Evolutionary conservation across 1,140 invertebrate species (phyloP), one percentile per base, ranked within the genome.

Genomic region (Brachystomella parvula): DNA sequence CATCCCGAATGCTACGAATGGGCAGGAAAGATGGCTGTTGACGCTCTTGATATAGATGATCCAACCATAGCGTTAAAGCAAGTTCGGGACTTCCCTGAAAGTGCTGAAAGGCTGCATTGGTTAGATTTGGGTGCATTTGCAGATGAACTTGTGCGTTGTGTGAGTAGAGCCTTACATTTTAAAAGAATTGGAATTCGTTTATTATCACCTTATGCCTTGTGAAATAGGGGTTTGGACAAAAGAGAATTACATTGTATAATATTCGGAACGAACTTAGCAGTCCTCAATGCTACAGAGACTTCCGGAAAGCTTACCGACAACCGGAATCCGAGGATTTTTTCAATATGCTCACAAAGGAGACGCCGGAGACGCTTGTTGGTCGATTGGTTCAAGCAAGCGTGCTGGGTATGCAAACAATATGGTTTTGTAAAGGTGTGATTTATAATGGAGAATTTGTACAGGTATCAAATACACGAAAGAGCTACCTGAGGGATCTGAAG

Each of bases 1-100:
- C 97, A 99, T 81, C 96, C 96, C 0, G 97, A 99, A 80, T 95
- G 94, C 0, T 99, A 99, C 74, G 96, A 99, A 77, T 98, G 96
- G 96, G 97, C 97, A 0, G 80, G 95, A 28, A 99, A 99, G 81
- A 99, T 99, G 96, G 97, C 96, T 2, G 94, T 98, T 0, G 97
- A 99, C 82, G 97, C 97, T 6, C 79, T 99, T 15, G 97, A 99
- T 73, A 97, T 98, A 72, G 85, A 87, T 62, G 89, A 99, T 82
- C 94, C 96, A 0, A 93, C 94, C 0, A 91, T 91, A 2, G 96
- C 96, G 21, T 79, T 99, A 0, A 95, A 99, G 75, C 95, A 99
- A 79, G 98, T 99, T 75, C 78, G 99, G 0, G 92, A 97, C 78
- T 88, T 90, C 1, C 96, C 96, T 0, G 94, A 98, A 73, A 83